Evolutionary conservation across 2,113 vertebrate genomes (phyloP), one percentile per base, ranked within the genome.

Genomic region (Apus apus): DNA sequence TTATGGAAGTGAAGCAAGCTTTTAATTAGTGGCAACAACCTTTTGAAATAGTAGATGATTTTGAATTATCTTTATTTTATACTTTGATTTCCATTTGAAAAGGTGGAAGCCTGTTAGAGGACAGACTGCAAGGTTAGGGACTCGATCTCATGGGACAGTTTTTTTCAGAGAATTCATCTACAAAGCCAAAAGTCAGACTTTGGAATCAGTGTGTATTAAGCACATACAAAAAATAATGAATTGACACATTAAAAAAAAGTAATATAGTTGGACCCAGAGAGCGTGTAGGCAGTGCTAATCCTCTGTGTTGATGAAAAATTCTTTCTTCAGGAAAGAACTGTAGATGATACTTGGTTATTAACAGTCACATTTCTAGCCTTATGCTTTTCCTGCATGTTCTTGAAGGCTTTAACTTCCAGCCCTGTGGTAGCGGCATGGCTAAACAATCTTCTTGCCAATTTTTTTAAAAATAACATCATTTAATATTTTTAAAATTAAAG

Each of bases 241-340:
- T 54, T 54, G n/a, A 60, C 16, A 23, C 11, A 1, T 36, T 62
- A 14, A 15, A 60, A 20, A 60, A 34, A 15, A 56, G 11, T 62
- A 54, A 54, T 36, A 10, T 34, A 15, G 21, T 51, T 77, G n/a
- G 36, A 73, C 10, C 85, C 11, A 1, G 26, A 64, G 46, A 71
- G 38, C 54, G 64, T 66, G 27, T 79, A 78, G 82, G n/a, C 40
- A 83, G 18, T 87, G 40, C 21, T 94, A 77, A 80, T 92, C 43
- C 21, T 76, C 11, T 74, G 7, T 64, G 25, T 67, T 67, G 34
- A 84, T 84, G 84, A 64, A 74, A 86, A 93, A 64, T 79, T 75
- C 22, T 89, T 82, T n/a, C 20, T 78, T 76, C 14, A 36, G 50
- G 18, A 40, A 64, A 64, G 58, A 67, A 19, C 4, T 13, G 8